These are phyloP conservation scores for Numida meleagris DNA, from an alignment of 2,113 vertebrate genomes.

Conservation along the genomic window DNA sequence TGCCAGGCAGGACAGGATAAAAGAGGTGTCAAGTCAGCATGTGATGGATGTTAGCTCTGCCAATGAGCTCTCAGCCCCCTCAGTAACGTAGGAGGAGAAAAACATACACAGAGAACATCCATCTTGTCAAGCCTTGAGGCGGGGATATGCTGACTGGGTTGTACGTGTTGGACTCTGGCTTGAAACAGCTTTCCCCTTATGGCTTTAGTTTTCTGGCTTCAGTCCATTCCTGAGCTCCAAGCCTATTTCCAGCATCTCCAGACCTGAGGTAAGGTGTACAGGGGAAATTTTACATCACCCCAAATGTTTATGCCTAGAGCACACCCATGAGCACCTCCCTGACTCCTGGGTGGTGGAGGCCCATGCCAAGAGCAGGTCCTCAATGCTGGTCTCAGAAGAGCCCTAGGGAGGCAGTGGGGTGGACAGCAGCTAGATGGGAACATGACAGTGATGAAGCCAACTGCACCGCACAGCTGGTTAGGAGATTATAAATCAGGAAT, in stretches of 20 bases:
- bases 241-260: background rate
- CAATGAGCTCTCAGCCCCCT: background rate
- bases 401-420: background rate
- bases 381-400: background rate
- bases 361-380: background rate
- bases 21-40: background rate
- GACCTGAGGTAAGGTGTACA: background rate
- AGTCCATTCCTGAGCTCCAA: background rate
- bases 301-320: slow-evolving; percentile 19
- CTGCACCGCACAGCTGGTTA: slow-evolving; percentile 25
- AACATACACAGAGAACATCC: background rate
- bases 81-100: background rate
- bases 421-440: background rate
- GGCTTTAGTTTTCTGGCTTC: background rate
- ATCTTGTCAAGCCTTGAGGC: background rate
- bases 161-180: background rate
- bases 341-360: background rate
- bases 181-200: background rate
- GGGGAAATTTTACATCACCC: slow-evolving; percentile 15
- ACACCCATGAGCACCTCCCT: background rate
- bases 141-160: background rate
- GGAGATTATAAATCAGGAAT: background rate
- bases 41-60: background rate
- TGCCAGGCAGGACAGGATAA: background rate
- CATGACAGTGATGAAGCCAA: background rate